Percentiles rank a stretch among this genome's conserved stretches.
Evolutionary conservation across 1,140 invertebrate species (phyloP).

Genomic region (Philopotamus ludificatus): DNA sequence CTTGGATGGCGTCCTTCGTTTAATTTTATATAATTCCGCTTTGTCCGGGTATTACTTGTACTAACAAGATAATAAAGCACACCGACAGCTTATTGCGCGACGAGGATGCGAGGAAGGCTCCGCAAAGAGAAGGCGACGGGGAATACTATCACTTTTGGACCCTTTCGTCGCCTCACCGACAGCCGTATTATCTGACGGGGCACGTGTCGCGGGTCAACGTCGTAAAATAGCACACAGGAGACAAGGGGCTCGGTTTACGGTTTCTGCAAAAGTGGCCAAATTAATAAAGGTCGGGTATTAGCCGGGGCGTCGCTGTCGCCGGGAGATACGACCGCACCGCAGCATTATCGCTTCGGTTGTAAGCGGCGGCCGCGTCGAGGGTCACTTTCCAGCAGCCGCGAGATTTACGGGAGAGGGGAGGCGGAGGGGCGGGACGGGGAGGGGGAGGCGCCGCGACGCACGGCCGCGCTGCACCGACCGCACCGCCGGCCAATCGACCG

Average conservation of each 20-base stretch:
- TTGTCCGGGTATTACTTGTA: too few species aligned
- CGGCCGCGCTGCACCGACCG: background rate
- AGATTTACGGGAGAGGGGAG: background rate
- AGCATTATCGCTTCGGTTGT: background rate
- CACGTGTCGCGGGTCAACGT: background rate
- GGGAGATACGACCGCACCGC: background rate
- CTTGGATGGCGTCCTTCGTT: too few species aligned
- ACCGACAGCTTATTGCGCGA: too few species aligned
- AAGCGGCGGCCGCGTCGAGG: background rate
- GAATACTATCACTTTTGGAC: too few species aligned
- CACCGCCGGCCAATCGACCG: too few species aligned
- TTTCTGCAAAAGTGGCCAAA: background rate
- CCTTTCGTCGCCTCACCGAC: too few species aligned
- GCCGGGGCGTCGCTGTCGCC: background rate
- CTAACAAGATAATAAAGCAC: too few species aligned
- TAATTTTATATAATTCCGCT: too few species aligned
- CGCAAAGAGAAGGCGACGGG: too few species aligned
- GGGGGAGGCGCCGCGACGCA: too few species aligned
- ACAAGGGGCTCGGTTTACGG: background rate
- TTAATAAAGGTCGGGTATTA: background rate
- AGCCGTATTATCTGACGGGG: background rate
- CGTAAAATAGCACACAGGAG: background rate
- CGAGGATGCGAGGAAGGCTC: too few species aligned
- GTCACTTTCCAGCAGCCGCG: background rate
- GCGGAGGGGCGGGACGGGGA: too few species aligned